Evolutionary conservation across 2,888 invertebrate species (phyloP).

Genomic region (Tanaodytes sp.): DNA sequence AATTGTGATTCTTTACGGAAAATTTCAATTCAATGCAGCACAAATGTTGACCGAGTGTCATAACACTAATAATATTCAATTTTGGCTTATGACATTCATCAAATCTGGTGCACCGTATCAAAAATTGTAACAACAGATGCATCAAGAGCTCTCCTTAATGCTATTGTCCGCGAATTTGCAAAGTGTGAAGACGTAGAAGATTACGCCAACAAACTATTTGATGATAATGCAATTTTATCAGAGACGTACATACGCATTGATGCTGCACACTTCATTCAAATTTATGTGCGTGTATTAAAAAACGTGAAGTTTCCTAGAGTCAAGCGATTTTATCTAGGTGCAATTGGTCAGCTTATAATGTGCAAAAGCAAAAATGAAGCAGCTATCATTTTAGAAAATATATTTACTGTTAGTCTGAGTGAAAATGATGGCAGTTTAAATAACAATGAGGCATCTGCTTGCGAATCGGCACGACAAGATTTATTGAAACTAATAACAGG

Average conservation of each 20-base stretch:
- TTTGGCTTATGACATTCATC: not conserved
- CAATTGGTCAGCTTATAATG: conserved; percentile 9
- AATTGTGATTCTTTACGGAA: conserved; percentile 1
- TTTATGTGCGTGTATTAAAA: conserved; percentile 6
- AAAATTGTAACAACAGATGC: conserved; percentile 24
- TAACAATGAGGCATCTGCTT: not conserved
- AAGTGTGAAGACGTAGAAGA: conserved; percentile 26
- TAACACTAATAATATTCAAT: not conserved
- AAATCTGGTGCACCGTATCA: conserved; percentile 28
- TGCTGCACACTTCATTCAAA: conserved; percentile 6
- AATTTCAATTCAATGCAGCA: conserved; percentile 13
- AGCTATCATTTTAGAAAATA: not conserved
- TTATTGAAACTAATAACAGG: not conserved
- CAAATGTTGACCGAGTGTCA: conserved; percentile 11
- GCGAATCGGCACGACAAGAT: not conserved
- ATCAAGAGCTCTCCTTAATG: conserved; percentile 32
- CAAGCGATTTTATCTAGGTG: conserved; percentile 3
- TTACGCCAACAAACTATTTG: conserved; percentile 33
- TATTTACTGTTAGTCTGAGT: conserved; percentile 7
- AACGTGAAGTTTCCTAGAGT: not conserved
- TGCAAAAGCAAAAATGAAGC: not conserved
- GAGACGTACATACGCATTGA: conserved; percentile 1
- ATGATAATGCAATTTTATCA: not conserved
- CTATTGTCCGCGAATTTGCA: conserved; percentile 18
- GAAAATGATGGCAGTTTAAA: not conserved